Evolutionary conservation across 2,888 invertebrate species (phyloP).

Genomic region (Drosophila heteroneura): DNA sequence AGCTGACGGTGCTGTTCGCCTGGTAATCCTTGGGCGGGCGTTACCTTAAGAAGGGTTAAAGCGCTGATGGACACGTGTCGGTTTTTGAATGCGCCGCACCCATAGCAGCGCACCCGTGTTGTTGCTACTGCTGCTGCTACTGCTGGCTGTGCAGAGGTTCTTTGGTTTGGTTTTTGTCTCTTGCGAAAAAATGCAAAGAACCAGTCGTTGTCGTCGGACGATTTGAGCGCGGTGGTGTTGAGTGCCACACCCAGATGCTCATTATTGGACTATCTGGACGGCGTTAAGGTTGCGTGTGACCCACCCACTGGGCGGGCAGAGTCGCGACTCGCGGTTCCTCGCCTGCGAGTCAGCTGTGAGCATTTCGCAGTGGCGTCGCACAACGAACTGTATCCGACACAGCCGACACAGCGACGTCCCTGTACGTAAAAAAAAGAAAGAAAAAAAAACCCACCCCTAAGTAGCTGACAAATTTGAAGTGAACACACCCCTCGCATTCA

Average conservation of each 20-base stretch:
- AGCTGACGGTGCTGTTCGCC: conserved; percentile 74
- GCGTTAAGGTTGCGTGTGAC: conserved; percentile 49
- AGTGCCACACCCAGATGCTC: conserved; percentile 60
- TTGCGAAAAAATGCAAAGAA: conserved; percentile 70
- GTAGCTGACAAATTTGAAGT: conserved; percentile 31
- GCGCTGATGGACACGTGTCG: conserved; percentile 85
- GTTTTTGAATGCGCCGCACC: conserved; percentile 62
- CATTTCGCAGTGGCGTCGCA: conserved; percentile 57
- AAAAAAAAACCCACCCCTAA: conserved; percentile 70
- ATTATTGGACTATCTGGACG: conserved; percentile 59
- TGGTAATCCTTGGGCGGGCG: conserved; percentile 85
- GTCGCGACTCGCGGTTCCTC: conserved; percentile 40
- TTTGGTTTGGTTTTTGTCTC: conserved; percentile 36
- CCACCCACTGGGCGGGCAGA: conserved; percentile 73
- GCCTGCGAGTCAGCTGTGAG: conserved; percentile 46
- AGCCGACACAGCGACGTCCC: conserved; percentile 29
- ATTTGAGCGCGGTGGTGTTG: conserved; percentile 41
- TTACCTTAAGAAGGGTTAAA: conserved; percentile 86
- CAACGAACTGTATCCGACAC: background rate
- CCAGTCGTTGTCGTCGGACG: conserved; percentile 54
- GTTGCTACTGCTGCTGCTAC: conserved; percentile 25
- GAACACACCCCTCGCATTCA: conserved; percentile 71
- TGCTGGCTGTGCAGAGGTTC: conserved; percentile 41
- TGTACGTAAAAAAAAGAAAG: background rate
- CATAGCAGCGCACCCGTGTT: conserved; percentile 33